A percentile compares a stretch with the other conserved stretches of the same genome.
Evolutionary conservation across 2,113 vertebrate genomes (phyloP).

Genomic region (Psilopsiagon aymara): DNA sequence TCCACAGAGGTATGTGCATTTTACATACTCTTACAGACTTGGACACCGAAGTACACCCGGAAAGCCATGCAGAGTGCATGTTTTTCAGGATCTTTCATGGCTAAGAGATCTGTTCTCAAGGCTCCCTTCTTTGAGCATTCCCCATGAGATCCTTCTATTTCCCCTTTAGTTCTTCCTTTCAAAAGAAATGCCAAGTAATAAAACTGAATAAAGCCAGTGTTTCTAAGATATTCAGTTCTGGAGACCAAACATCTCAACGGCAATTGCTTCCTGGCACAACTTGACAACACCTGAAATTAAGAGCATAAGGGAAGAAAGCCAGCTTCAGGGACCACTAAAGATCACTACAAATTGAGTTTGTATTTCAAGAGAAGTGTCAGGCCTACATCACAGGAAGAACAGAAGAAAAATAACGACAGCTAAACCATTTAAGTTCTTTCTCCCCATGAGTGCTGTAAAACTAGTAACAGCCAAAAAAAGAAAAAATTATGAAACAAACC

Average conservation of each 20-base stretch:
- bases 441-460: neutral
- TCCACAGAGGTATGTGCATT: neutral
- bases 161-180: neutral
- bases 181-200: constrained; percentile 20
- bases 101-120: neutral
- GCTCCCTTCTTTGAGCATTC: neutral
- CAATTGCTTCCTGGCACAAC: constrained; percentile 3
- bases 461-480: neutral
- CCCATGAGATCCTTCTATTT: neutral
- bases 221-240: constrained; percentile 5
- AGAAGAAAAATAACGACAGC: neutral
- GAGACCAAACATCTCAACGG: neutral
- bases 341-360: neutral
- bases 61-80: neutral
- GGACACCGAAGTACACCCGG: neutral
- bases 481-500: neutral
- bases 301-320: neutral
- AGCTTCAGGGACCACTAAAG: neutral
- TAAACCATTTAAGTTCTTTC: neutral
- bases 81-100: neutral
- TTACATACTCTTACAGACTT: neutral
- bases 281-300: constrained; percentile 50
- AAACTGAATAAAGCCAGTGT: constrained; percentile 1
- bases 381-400: neutral
- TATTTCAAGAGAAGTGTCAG: neutral